Evolutionary conservation across 2,797 vertebrate species (phyloP).

Genomic region (Toxotes lorentzi): DNA sequence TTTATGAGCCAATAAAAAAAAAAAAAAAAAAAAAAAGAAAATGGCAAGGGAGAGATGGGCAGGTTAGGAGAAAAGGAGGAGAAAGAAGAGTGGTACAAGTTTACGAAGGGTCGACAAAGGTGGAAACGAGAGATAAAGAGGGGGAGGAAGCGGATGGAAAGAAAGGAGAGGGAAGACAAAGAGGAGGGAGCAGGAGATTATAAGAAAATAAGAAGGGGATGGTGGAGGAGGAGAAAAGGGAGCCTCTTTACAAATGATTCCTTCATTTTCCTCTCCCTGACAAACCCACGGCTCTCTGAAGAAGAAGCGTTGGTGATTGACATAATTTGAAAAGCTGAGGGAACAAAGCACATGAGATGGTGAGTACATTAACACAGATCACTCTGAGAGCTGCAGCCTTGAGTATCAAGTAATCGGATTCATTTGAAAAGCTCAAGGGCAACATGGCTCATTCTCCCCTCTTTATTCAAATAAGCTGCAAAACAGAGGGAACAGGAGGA

Average conservation of each 20-base stretch:
- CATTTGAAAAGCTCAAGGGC: constrained; percentile 41
- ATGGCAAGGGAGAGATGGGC: constrained; percentile 2
- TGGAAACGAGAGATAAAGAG: background rate
- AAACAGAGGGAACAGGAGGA: background rate
- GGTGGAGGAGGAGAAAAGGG: background rate
- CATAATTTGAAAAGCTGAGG: constrained; percentile 29
- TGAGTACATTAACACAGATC: constrained; percentile 23
- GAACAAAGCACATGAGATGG: constrained; percentile 37
- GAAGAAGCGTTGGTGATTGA: background rate
- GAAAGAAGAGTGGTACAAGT: background rate
- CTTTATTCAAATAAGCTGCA: background rate
- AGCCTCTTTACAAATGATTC: background rate
- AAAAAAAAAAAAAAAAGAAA: constrained; percentile 38
- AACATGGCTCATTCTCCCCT: background rate
- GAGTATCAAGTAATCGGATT: constrained; percentile 23
- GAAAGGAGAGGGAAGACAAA: background rate
- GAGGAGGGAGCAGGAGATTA: background rate
- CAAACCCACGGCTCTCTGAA: constrained; percentile 17
- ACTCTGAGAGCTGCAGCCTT: constrained; percentile 24
- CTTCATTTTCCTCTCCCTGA: constrained; percentile 22
- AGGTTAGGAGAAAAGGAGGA: background rate
- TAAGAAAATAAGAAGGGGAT: background rate
- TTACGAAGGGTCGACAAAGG: background rate
- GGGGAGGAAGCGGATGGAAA: background rate
- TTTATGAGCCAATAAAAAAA: constrained; percentile 54